These are phyloP conservation scores for Coluber constrictor DNA, from an alignment of 2,797 vertebrate species.

Conservation along the genomic window DNA sequence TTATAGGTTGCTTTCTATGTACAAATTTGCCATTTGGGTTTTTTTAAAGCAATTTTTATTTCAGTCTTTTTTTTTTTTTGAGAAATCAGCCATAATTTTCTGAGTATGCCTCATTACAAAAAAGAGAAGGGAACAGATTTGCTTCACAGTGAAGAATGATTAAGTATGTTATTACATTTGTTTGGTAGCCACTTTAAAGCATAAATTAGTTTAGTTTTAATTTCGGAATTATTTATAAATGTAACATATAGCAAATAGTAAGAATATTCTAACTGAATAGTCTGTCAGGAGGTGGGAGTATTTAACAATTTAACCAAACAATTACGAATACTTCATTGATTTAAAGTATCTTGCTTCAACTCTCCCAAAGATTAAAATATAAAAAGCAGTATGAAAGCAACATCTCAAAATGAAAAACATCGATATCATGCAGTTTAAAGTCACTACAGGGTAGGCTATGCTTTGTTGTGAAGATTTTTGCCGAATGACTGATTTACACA, in stretches of 20 bases:
- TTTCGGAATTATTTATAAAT: background rate
- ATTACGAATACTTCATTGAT: background rate
- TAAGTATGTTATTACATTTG: background rate
- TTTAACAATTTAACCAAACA: background rate
- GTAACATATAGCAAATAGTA: background rate
- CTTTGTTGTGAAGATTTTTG: background rate
- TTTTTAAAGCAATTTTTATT: background rate
- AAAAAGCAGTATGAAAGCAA: background rate
- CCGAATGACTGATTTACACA: background rate
- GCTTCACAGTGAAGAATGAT: background rate
- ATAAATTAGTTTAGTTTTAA: background rate
- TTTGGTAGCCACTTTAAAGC: background rate
- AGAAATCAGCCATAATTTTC: background rate
- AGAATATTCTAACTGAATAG: background rate
- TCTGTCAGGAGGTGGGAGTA: background rate
- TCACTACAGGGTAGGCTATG: background rate
- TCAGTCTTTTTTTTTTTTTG: background rate
- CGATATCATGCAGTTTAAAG: background rate
- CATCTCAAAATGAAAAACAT: background rate
- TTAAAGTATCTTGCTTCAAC: background rate
- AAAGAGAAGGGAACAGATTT: background rate
- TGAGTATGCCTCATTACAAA: background rate
- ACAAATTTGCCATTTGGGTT: background rate
- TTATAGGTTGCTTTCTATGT: conserved; percentile 1
- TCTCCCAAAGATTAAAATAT: background rate